A percentile compares a stretch with the other conserved stretches of the same genome.
phyloP scores from a whole-genome alignment of 2,888 invertebrate species.

The Anthrax anthrax region DNA sequence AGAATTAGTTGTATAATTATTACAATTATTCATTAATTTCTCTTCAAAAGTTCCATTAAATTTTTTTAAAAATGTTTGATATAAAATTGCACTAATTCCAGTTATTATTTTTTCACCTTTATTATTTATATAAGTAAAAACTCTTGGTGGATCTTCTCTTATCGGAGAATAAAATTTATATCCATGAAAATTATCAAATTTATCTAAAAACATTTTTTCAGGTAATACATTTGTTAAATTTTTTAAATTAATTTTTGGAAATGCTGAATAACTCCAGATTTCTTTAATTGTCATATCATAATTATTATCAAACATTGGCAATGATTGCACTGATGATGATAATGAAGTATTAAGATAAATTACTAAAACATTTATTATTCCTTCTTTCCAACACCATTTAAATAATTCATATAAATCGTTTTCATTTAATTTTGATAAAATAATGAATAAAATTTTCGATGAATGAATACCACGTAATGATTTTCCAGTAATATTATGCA shows the following conservation, averaged over 20 bases:
- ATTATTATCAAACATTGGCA: not conserved
- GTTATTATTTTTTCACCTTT: not conserved
- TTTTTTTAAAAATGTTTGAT: slow-evolving; percentile 2
- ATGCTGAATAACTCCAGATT: slow-evolving; percentile 5
- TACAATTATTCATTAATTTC: too few relatives aligned
- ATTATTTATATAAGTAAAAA: slow-evolving; percentile 2
- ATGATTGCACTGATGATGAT: too few relatives aligned
- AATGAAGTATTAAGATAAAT: not conserved
- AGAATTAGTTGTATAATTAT: not conserved
- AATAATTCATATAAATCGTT: not conserved
- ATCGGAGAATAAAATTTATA: slow-evolving; percentile 7
- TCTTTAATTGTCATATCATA: not conserved
- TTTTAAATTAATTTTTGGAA: slow-evolving; percentile 1
- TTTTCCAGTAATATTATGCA: not conserved
- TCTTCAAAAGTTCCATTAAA: slow-evolving; percentile 3
- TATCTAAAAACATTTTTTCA: not conserved
- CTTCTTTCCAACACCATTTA: slow-evolving; percentile 3
- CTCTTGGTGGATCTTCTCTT: slow-evolving; percentile 5
- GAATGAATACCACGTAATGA: not conserved
- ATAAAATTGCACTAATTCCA: slow-evolving; percentile 2
- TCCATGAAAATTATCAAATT: slow-evolving; percentile 2
- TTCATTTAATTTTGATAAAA: not conserved
- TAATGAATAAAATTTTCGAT: not conserved
- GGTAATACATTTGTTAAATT: not conserved
- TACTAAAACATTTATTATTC: slow-evolving; percentile 2